Evolutionary conservation across 2,797 vertebrate species (phyloP).

Genomic region (Halcyon chelicuti): DNA sequence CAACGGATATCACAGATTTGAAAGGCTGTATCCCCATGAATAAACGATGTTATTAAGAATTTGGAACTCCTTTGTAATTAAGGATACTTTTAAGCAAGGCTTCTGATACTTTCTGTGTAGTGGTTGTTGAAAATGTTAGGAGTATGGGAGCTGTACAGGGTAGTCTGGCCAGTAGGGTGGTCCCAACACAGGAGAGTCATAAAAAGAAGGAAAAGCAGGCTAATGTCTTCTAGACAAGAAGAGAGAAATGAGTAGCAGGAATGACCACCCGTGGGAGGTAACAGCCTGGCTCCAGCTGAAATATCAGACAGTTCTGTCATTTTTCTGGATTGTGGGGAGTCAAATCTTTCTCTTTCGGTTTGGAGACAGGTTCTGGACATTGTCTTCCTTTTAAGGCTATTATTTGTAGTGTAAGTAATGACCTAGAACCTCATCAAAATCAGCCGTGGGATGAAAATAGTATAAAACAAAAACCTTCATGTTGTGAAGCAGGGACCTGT

Average conservation of each 20-base stretch:
- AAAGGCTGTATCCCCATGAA: conserved; percentile 19
- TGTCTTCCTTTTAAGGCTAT: background rate
- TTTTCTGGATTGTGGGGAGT: background rate
- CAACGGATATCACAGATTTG: conserved; percentile 37
- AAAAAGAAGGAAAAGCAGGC: background rate
- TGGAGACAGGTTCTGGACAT: background rate
- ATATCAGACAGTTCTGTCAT: background rate
- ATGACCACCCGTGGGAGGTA: background rate
- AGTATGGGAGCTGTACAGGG: background rate
- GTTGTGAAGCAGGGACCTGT: background rate
- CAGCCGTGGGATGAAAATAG: background rate
- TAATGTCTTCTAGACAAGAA: background rate
- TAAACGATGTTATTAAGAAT: conserved; percentile 23
- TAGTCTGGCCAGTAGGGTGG: background rate
- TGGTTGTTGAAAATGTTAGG: background rate
- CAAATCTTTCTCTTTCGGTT: background rate
- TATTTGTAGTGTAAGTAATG: background rate
- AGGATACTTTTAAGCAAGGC: background rate
- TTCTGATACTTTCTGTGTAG: background rate
- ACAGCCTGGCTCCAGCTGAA: background rate
- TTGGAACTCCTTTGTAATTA: conserved; percentile 38
- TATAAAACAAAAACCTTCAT: background rate
- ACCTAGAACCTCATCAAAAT: background rate
- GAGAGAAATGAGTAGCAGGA: background rate
- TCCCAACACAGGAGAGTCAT: background rate